Percentiles rank a stretch among this genome's conserved stretches.
phyloP scores from a whole-genome alignment of 2,797 vertebrate species.

The Muscicapa comitata region DNA sequence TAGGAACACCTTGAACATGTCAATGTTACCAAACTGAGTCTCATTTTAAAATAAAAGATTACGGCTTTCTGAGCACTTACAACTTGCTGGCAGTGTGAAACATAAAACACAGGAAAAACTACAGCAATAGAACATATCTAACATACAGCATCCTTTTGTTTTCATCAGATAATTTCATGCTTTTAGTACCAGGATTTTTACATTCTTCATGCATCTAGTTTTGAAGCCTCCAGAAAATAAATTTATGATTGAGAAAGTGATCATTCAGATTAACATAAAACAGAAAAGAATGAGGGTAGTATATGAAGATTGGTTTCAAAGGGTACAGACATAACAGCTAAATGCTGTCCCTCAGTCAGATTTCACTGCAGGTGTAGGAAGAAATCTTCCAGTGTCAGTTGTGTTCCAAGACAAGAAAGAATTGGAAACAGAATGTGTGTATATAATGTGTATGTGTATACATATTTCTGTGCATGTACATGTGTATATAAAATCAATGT shows the following conservation, averaged over 20 bases:
- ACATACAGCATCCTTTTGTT: background rate
- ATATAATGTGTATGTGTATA: background rate
- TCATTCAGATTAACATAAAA: background rate
- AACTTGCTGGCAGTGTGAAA: background rate
- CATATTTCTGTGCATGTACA: fast-evolving
- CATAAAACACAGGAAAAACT: background rate
- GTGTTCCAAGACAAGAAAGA: background rate
- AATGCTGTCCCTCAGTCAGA: background rate
- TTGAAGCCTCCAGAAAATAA: background rate
- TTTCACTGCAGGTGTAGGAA: background rate
- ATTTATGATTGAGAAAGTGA: background rate
- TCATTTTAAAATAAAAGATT: background rate
- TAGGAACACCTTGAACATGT: background rate
- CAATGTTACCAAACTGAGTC: background rate
- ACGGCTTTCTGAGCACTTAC: background rate
- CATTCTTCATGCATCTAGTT: background rate
- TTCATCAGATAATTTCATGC: background rate
- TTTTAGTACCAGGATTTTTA: conserved; percentile 20
- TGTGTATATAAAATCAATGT: background rate
- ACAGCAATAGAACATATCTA: background rate
- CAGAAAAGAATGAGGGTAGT: background rate
- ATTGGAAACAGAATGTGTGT: background rate
- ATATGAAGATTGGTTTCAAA: background rate
- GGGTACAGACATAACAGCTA: background rate
- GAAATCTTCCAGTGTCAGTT: background rate